These are phyloP conservation scores for Aphelocoma californica DNA, from an alignment of 2,797 vertebrate species.

Conservation along the genomic window DNA sequence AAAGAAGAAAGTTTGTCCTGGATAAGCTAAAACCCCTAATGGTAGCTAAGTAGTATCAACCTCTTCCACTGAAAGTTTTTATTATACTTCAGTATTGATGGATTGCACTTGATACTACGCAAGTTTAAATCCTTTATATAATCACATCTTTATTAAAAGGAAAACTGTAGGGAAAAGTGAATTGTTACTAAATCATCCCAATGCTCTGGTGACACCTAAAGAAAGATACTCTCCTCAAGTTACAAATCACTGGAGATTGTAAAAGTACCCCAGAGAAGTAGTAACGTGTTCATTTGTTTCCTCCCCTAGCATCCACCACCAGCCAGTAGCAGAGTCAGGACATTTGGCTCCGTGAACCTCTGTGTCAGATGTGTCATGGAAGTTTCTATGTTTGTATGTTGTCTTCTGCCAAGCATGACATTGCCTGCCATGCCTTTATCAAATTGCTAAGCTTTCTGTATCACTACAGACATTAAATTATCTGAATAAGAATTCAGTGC, in stretches of 20 bases:
- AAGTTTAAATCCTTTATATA: not conserved
- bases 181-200: not conserved
- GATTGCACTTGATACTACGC: not conserved
- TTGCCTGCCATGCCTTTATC: not conserved
- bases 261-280: not conserved
- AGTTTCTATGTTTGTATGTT: not conserved
- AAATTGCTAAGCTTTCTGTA: not conserved
- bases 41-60: not conserved
- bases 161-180: not conserved
- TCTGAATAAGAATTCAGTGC: not conserved
- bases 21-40: conserved; percentile 10
- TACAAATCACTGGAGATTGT: not conserved
- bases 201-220: not conserved
- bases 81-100: conserved; percentile 1
- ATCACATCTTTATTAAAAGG: not conserved
- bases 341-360: not conserved
- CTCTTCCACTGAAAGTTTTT: not conserved
- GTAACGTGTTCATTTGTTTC: not conserved
- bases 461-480: not conserved
- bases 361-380: not conserved
- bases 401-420: not conserved
- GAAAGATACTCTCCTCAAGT: not conserved
- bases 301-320: not conserved
- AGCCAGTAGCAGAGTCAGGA: not conserved
- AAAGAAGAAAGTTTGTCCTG: conserved; percentile 16